Base-by-base conservation (phyloP, 23 tunicate species). In the Trididemnum miniatum region DNA sequence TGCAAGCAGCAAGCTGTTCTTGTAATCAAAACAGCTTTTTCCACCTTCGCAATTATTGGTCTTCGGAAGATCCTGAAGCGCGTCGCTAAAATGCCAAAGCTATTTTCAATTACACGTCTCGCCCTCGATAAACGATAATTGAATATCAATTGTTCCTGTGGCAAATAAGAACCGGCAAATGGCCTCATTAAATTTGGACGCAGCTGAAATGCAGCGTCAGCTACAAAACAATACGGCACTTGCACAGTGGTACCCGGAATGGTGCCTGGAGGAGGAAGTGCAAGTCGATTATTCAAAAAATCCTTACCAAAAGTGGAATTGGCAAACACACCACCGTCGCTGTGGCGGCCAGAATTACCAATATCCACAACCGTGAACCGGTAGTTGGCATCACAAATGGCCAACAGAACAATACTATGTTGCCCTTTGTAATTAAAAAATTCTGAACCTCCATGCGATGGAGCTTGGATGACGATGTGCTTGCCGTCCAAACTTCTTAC, bases 341-440 rank as follows among this genome's bases (percentile, higher is more conserved):
- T 71, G 31, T 71, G 80, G 33, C 80, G 27, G 2, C 80, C 80
- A 20, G 60, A 38, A 75, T 75, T 32, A 23, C 80, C 80, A 25
- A 75, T 44, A 26, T 75, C 62, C 2, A 39, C 29, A 7, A 75
- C 24, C 9, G 80, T 75, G 30, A 75, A 75, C 3, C 65, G 22
- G 9, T 35, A 81, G 2, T 81, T 23, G 36, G 85, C 85, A 66
- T 65, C 76, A 40, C 85, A 65, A 20, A 81, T 63, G 27, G 62
- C 85, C 27, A 81, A 62, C 60, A 81, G 35, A 27, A 81, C 85
- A 40, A 81, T 66, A 65, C 76, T 81, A 40, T 81, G 60, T 37
- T 25, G 25, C 30, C 76, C 52, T 40, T 81, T 65, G 38, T 75
- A 75, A 44, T 40, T 75, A 27, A 20, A 71, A 38, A 65, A 81